Percentiles rank a stretch among this genome's conserved stretches.
These are phyloP conservation scores for Phylloscopus whistleri DNA, from an alignment of 2,113 vertebrate genomes.

Conservation along the genomic window DNA sequence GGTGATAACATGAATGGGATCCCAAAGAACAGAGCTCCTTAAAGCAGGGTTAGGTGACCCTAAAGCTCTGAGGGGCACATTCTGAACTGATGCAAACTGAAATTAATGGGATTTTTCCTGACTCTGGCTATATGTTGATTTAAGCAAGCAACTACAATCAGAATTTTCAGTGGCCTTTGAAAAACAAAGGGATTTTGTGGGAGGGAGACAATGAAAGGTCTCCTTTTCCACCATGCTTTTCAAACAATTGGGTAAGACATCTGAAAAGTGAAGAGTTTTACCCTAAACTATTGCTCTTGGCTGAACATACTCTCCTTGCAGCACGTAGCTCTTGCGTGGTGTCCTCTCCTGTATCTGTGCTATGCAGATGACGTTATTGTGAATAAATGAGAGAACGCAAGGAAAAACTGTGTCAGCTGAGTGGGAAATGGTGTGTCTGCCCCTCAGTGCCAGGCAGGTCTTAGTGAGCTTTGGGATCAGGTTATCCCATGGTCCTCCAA, in stretches of 20 bases:
- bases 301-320: neutral
- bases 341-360: neutral
- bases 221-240: neutral
- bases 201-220: neutral
- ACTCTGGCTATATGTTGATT: neutral
- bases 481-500: neutral
- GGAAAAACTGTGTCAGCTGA: neutral
- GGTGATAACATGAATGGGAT: neutral
- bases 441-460: neutral
- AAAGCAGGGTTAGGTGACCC: neutral
- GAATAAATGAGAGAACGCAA: slow-evolving; percentile 12
- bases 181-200: neutral
- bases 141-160: neutral
- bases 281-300: neutral
- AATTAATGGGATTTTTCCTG: neutral
- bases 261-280: neutral
- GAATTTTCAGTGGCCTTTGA: neutral
- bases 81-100: neutral
- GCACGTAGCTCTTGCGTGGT: neutral
- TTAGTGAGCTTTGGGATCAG: neutral
- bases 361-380: neutral
- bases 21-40: neutral
- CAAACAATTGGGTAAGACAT: neutral
- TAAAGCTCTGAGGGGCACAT: neutral
- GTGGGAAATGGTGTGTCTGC: neutral